Conservation (phyloP, 1,140 invertebrate species). For the Lucilia sericata region DNA sequence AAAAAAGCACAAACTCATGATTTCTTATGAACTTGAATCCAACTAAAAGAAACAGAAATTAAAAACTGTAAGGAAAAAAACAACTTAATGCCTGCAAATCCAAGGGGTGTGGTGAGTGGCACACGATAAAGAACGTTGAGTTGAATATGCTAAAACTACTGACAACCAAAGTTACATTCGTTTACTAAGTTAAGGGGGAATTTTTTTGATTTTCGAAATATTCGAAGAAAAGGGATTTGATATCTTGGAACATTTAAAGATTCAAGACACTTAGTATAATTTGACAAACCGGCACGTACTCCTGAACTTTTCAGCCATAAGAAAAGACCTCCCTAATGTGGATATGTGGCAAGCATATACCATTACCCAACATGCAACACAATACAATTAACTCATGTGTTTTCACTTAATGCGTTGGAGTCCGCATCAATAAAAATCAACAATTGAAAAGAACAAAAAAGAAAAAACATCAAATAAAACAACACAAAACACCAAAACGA, state of each 20-base stretch:
- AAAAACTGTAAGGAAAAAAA: background rate
- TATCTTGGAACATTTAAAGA: too few relatives aligned
- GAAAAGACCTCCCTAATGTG: too few relatives aligned
- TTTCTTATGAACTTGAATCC: slow-evolving; percentile 38
- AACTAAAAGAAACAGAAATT: slow-evolving; percentile 6
- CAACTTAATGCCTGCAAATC: background rate
- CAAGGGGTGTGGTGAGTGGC: background rate
- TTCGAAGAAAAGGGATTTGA: too few relatives aligned
- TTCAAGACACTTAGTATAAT: too few relatives aligned
- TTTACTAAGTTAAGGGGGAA: too few relatives aligned
- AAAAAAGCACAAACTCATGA: slow-evolving; percentile 26
- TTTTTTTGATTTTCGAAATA: too few relatives aligned
- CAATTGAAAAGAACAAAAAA: background rate
- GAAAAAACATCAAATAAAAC: background rate
- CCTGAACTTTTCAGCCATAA: too few relatives aligned
- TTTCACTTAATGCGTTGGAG: slow-evolving; percentile 36
- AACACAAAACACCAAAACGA: background rate
- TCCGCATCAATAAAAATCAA: background rate
- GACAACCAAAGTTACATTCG: background rate
- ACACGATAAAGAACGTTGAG: too few relatives aligned
- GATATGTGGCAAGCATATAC: background rate
- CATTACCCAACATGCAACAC: background rate
- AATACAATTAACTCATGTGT: background rate
- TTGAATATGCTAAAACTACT: background rate
- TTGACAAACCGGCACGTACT: too few relatives aligned